Evolutionary conservation across 2,797 vertebrate species (phyloP).

Genomic region (Hylomyscus alleni): DNA sequence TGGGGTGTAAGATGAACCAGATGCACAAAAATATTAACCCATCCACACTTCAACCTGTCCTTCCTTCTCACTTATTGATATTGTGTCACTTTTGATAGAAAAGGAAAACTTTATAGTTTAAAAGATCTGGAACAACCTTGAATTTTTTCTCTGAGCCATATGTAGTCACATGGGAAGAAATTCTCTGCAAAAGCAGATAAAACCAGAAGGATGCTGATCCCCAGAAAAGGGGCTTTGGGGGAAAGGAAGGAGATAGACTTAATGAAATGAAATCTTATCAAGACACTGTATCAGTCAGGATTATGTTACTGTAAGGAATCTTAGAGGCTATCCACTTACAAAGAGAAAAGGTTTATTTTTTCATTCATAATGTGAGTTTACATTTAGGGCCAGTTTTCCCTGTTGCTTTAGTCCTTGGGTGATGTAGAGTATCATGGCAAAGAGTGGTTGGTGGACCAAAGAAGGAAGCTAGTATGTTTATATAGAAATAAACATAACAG

Average conservation of each 20-base stretch:
- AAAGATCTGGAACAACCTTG: neutral
- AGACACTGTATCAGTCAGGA: too few species aligned
- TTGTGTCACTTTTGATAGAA: slow-evolving; percentile 4
- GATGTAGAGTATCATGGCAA: neutral
- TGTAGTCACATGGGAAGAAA: neutral
- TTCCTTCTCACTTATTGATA: neutral
- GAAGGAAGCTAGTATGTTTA: neutral
- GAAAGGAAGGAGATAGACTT: neutral
- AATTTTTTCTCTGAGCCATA: neutral
- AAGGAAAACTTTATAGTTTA: neutral
- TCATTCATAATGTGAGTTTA: neutral
- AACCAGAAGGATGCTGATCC: neutral
- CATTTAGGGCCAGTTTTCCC: fast-evolving
- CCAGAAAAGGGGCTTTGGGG: neutral
- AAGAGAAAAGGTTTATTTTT: neutral
- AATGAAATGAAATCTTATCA: neutral
- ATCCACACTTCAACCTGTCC: neutral
- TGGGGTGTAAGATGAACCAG: neutral
- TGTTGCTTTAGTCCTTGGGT: neutral
- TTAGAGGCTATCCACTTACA: neutral
- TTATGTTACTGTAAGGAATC: neutral
- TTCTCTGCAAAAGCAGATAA: neutral
- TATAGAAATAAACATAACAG: neutral
- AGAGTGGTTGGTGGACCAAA: neutral
- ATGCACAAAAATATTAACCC: neutral